Percentiles rank a stretch among this genome's conserved stretches.
These are phyloP conservation scores for Tinea semifulvella DNA, from an alignment of 2,888 invertebrate genomes.

Conservation along the genomic window DNA sequence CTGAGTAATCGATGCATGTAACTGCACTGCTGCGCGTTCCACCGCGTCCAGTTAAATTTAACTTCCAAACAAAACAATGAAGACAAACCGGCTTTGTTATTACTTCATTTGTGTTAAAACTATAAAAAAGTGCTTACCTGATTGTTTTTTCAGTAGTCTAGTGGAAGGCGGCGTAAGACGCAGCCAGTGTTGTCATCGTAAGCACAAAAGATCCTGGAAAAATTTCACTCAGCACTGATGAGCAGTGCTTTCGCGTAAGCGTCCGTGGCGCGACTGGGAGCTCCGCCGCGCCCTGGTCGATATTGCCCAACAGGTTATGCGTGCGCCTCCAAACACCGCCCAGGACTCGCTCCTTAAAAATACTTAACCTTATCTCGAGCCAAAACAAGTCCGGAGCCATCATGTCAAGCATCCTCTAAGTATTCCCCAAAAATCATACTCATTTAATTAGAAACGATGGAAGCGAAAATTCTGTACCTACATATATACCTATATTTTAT, in stretches of 20 bases:
- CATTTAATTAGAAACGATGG: no score
- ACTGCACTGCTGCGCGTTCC: conserved; percentile 9
- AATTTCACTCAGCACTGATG: neutral
- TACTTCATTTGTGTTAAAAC: neutral
- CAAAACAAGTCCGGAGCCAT: no score
- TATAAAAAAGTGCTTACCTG: neutral
- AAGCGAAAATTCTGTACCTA: no score
- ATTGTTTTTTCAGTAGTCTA: neutral
- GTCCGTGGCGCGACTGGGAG: conserved; percentile 36
- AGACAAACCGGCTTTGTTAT: neutral
- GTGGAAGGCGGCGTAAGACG: neutral
- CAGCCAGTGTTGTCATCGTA: conserved; percentile 1
- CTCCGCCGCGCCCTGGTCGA: conserved; percentile 40
- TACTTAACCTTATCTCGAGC: conserved; percentile 1
- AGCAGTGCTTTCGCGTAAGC: conserved; percentile 8
- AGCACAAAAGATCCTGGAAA: neutral
- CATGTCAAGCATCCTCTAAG: no score
- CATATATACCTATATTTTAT: no score
- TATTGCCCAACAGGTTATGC: conserved; percentile 57
- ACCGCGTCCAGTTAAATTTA: conserved; percentile 4
- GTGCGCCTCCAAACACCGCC: conserved; percentile 36
- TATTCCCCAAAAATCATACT: no score
- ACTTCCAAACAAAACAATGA: conserved; percentile 7
- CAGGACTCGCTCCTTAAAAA: conserved; percentile 6
- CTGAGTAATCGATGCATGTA: conserved; percentile 7